Evolutionary conservation across 2,797 vertebrate species (phyloP), one percentile per base, ranked within the genome.

Genomic region (Kryptopterus vitreolus): DNA sequence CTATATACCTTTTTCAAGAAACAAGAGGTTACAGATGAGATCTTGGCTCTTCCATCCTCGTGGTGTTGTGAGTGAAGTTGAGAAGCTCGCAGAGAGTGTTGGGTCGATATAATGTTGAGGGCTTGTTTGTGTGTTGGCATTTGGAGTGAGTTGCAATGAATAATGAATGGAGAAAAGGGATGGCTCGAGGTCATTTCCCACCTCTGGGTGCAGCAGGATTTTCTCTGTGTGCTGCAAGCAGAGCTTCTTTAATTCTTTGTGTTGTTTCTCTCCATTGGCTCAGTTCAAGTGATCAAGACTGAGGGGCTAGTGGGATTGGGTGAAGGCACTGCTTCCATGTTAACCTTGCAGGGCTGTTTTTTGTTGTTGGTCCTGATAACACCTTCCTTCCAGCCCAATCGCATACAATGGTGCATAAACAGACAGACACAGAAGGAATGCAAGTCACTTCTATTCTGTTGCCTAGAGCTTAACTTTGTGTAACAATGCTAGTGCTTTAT

Each of bases 101-200:
- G 24, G 81, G 66, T 82, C 65, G 57, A 81, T 81, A 76, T 24
- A n/a, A 1, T 20, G 72, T 63, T 58, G 59, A 80, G 59, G 48
- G 76, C 76, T 79, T 77, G 78, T 78, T 78, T 84, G 76, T 82
- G 59, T 81, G 82, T 74, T 82, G 76, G 80, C 80, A 83, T 53
- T 72, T 61, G 72, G 48, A 73, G 53, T 24, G 46, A 76, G 35
- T 57, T 33, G 55, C 43, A 72, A 82, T 87, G 71, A 87, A 85
- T 84, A 86, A 83, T 85, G 69, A 84, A 86, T 82, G 66, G 53
- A 59, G 46, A n/a, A 66, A 74, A 68, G 61, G 78, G 70, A 82
- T 73, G 75, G 59, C 74, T 76, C 13, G 82, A 79, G 77, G 78
- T 79, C 83, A 78, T 76, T 33, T 59, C 62, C 63, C 35, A 75